phyloP scores from a whole-genome alignment of 2,113 vertebrate species.

The Scalopus aquaticus region DNA sequence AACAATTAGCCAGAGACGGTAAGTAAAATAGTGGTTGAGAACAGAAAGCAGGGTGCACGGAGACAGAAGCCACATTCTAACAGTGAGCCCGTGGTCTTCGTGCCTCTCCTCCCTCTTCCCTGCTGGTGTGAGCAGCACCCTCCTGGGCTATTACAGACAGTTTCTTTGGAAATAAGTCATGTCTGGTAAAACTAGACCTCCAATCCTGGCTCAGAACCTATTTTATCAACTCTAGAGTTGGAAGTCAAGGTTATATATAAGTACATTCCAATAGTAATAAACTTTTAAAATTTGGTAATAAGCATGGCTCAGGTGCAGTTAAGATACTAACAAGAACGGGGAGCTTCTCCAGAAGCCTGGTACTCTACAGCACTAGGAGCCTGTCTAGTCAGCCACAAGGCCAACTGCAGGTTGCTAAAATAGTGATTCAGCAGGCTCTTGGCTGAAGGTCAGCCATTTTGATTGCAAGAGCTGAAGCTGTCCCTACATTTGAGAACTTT shows the following conservation, averaged over 20 bases:
- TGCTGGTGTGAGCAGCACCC: no score
- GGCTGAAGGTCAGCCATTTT: background rate
- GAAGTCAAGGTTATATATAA: background rate
- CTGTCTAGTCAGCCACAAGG: background rate
- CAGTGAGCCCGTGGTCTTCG: rapidly evolving
- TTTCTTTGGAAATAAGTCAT: background rate
- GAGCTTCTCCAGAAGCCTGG: background rate
- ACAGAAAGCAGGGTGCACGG: background rate
- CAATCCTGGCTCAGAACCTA: background rate
- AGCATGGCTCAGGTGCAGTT: background rate
- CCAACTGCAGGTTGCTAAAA: background rate
- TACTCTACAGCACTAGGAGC: no score
- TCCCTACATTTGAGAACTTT: no score
- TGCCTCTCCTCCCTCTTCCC: background rate
- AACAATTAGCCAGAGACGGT: no score
- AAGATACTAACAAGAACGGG: background rate
- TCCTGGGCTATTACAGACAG: background rate
- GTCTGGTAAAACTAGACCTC: background rate
- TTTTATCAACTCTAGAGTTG: background rate
- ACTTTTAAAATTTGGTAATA: no score
- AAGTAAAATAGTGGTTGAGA: background rate
- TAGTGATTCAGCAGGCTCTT: no score
- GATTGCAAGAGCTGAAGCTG: background rate
- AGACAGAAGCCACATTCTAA: no score
- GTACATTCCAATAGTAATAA: no score